Percentiles rank a stretch among this genome's conserved stretches.
Conservation (phyloP, 2,888 invertebrate species). For the Automeris io region DNA sequence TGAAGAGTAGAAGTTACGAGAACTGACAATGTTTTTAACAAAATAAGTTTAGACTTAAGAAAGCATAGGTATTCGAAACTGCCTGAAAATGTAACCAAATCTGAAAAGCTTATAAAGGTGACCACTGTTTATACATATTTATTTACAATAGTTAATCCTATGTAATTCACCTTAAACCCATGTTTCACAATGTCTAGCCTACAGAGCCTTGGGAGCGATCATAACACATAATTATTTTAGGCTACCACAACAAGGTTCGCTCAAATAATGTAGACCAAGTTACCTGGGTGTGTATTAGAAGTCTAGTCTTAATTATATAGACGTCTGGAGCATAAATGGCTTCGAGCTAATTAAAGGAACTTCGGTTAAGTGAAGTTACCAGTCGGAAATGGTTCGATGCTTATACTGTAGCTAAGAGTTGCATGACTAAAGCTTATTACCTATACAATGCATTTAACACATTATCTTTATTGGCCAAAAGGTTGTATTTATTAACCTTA, state of each 20-base stretch:
- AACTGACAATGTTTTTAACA: no score
- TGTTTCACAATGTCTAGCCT: neutral
- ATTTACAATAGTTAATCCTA: no score
- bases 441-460: constrained; percentile 1
- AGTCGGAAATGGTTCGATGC: constrained; percentile 1
- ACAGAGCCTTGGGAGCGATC: constrained; percentile 1
- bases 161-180: no score
- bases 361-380: constrained; percentile 2
- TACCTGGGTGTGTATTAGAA: constrained; percentile 2
- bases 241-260: constrained; percentile 1
- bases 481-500: no score
- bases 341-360: neutral
- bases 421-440: constrained; percentile 5
- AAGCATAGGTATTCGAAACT: no score
- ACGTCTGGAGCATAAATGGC: neutral
- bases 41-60: no score
- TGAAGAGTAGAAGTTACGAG: no score
- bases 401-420: neutral
- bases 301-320: constrained; percentile 1
- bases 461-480: neutral
- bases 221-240: constrained; percentile 2
- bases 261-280: no score
- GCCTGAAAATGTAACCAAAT: no score
- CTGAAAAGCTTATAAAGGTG: no score
- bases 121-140: no score